Evolutionary conservation across 2,797 vertebrate species (phyloP), one percentile per base, ranked within the genome.

Genomic region (Muscicapa striata): DNA sequence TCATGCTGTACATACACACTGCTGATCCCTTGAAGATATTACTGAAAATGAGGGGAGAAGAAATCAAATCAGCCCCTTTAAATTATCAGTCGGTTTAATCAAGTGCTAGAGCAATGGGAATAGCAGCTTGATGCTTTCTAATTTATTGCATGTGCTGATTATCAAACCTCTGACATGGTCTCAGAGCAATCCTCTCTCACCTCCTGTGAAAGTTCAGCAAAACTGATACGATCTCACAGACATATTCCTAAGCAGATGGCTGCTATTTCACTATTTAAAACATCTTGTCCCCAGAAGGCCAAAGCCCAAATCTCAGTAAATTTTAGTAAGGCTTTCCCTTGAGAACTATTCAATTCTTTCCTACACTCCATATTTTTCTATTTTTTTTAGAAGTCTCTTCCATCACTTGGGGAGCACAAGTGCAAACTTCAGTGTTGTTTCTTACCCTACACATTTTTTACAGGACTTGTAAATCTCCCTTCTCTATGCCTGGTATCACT

Each of bases 21-120:
- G 99, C 99, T 30, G 99, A 99, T 10, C 99, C 99, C 96, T 99
- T 99, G 97, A 99, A 99, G 97, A 99, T 99, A 95, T 99, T 99
- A 95, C 99, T 99, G 91, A 67, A 96, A 95, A 89, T 2, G 48
- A 93, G 21, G 8, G 13, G n/a, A 41, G 52, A 85, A 84, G n/a
- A 93, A 64, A 77, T 93, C 16, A 93, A 57, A 55, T 52, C 57
- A 84, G 18, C 10, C 75, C 68, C 59, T 94, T 73, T 73, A 98
- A 96, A 88, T 97, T 97, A 97, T 98, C 97, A 97, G 95, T 86
- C 20, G 3, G 63, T 76, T 90, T 34, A 64, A 84, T 40, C 10
- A 7, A 72, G 46, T 11, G 45, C 22, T 38, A 63, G 29, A 85
- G 67, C 51, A 52, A 40, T 51, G 49, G 64, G 81, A 90, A 89